Evolutionary conservation across 35 echinoderm and acorn worm species (phyloP), one percentile per base, ranked within the genome.

Genomic region (Strongylocentrotus purpuratus): DNA sequence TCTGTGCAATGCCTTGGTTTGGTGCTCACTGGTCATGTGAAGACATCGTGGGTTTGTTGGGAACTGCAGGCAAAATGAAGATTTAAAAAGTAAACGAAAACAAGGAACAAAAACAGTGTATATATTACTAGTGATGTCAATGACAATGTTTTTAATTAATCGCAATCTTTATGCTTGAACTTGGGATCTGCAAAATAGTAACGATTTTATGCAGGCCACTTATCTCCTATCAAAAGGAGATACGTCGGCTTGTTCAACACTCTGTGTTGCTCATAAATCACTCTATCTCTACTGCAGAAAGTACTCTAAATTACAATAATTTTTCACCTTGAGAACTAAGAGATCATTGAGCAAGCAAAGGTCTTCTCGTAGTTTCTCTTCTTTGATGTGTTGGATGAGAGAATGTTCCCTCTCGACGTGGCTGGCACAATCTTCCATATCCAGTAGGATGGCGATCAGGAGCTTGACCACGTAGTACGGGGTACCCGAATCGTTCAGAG

Each of bases 281-380:
- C 11, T 9, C 17, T 59, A 59, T 59, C 9, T 59, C 52, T 17
- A 0, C 52, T 59, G 11, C 52, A 59, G 5, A 59, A 59, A 59
- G 11, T 59, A 59, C 17, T 11, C 5, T 59, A 14, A 59, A 59
- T 14, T 59, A 59, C 11, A 9, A 59, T 55, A 17, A 59, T 14
- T 14, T 5, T 97, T 28, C 25, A 99, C 98, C 92, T 99, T 99
- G 46, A 99, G 87, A 48, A 97, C 95, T 41, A 99, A 88, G 2
- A 99, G 96, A 94, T 99, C 98, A 86, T 99, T 99, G 9, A 99
- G 92, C 15, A 99, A 92, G 70, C 97, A 97, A 4, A 99, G 92
- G 85, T 99, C 96, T 50, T 99, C 98, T 61, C 95, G 94, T 22
- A 98, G 86, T 20, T 85, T 86, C 85, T 95, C 94, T 31, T 99